Percentiles rank a stretch among this genome's conserved stretches.
Evolutionary conservation across 2,888 invertebrate species (phyloP).

Genomic region (Nebria brevicollis): DNA sequence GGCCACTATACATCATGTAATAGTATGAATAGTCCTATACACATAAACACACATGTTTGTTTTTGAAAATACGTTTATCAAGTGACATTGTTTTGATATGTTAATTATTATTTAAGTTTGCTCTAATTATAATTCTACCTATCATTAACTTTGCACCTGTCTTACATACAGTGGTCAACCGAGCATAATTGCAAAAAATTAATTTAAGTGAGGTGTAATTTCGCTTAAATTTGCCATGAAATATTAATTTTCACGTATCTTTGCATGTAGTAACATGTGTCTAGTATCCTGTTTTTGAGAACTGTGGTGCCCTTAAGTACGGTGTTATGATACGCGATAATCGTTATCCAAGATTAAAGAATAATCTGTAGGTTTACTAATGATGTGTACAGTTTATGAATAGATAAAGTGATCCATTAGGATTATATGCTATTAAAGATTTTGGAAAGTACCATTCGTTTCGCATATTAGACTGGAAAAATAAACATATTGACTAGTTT

Average conservation of each 20-base stretch:
- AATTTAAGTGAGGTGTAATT: background rate
- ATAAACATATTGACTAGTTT: background rate
- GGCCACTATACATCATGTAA: background rate
- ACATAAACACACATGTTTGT: constrained; percentile 18
- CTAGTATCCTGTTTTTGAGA: background rate
- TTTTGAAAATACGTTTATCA: constrained; percentile 27
- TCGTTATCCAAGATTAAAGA: constrained; percentile 22
- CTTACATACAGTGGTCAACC: background rate
- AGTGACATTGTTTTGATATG: constrained; percentile 46
- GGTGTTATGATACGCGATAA: constrained; percentile 16
- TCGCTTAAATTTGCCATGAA: background rate
- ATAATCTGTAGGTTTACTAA: constrained; percentile 31
- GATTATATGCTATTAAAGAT: background rate
- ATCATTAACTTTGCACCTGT: constrained; percentile 36
- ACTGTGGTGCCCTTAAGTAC: background rate
- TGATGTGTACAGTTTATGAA: constrained; percentile 24
- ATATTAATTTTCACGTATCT: background rate
- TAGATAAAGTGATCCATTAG: background rate
- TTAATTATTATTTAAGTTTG: constrained; percentile 44
- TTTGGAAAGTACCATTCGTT: background rate
- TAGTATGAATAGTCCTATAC: background rate
- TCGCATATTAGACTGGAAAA: background rate
- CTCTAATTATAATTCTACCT: constrained; percentile 41
- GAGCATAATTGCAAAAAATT: background rate
- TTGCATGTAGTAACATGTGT: background rate